Percentiles rank a stretch among this genome's conserved stretches.
phyloP scores from a whole-genome alignment of 2,113 vertebrate genomes.

The Bombycilla garrulus region DNA sequence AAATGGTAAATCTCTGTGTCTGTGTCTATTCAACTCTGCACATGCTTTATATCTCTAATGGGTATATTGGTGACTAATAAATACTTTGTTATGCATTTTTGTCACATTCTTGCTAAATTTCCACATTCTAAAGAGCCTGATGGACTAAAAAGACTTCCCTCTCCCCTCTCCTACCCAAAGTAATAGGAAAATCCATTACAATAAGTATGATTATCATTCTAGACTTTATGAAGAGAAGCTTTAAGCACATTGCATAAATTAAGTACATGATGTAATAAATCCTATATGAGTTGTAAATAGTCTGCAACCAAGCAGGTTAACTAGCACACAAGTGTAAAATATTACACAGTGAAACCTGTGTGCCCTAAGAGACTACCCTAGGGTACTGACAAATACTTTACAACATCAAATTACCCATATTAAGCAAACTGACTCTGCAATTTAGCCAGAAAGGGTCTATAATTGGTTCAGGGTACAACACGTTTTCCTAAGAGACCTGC shows the following conservation, averaged over 20 bases:
- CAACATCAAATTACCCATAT: slow-evolving; percentile 43
- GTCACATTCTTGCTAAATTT: background rate
- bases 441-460: slow-evolving; percentile 32
- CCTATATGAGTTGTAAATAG: background rate
- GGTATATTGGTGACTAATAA: background rate
- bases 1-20: background rate
- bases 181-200: background rate
- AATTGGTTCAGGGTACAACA: slow-evolving; percentile 33
- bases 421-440: background rate
- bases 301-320: slow-evolving; percentile 11
- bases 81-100: background rate
- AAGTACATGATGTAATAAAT: slow-evolving; percentile 3
- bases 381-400: slow-evolving; percentile 38
- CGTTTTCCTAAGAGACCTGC: background rate
- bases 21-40: background rate
- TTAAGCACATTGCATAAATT: background rate
- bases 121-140: background rate
- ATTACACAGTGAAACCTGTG: slow-evolving; percentile 20
- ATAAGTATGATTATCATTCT: background rate
- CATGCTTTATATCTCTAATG: background rate
- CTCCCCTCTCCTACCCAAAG: background rate
- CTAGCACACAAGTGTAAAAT: slow-evolving; percentile 44
- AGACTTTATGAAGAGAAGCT: background rate
- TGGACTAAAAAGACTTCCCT: background rate
- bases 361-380: slow-evolving; percentile 16